Evolutionary conservation across 2,113 vertebrate species (phyloP).

Genomic region (Chiloscyllium plagiosum): DNA sequence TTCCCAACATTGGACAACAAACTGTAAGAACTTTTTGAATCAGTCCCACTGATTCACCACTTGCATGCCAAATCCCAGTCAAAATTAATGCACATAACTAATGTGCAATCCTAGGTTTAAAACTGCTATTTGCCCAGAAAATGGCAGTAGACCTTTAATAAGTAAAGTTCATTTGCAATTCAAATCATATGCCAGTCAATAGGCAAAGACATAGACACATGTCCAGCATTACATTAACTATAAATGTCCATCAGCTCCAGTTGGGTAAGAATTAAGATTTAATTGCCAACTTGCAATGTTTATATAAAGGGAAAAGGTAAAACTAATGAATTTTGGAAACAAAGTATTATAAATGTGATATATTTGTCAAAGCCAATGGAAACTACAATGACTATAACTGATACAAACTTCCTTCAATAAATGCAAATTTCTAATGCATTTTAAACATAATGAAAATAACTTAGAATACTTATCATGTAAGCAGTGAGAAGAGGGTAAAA

Average conservation of each 20-base stretch:
- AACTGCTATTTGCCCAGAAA: neutral
- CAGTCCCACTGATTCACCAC: neutral
- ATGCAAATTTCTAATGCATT: neutral
- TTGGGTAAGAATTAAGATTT: neutral
- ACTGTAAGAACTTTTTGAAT: neutral
- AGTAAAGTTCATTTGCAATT: neutral
- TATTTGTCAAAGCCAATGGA: neutral
- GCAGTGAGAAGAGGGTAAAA: neutral
- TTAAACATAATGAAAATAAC: neutral
- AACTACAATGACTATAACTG: neutral
- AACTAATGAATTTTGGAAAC: neutral
- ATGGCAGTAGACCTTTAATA: neutral
- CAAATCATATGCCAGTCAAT: neutral
- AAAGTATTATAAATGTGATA: neutral
- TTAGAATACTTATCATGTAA: neutral
- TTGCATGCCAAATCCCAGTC: constrained; percentile 52
- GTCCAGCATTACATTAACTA: neutral
- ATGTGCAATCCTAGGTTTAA: constrained; percentile 46
- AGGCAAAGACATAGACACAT: neutral
- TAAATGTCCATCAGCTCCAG: neutral
- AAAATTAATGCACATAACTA: constrained; percentile 75
- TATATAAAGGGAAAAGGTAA: neutral
- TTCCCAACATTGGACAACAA: neutral
- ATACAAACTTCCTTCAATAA: neutral
- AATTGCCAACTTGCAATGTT: neutral